Conservation (phyloP, 2,113 vertebrate genomes). For the Nerophis lumbriciformis region DNA sequence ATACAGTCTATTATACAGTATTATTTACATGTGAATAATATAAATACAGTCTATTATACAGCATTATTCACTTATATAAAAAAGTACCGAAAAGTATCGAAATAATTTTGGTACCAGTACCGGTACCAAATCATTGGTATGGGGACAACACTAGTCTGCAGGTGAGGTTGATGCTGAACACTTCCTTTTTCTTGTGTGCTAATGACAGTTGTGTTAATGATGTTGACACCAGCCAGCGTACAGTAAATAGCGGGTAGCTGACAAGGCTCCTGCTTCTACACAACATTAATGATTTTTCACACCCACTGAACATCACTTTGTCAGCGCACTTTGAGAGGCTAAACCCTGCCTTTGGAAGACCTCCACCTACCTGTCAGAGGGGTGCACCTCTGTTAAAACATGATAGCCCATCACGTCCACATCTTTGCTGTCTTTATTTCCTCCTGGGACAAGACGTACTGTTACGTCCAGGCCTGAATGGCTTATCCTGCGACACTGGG, state of each 20-base stretch:
- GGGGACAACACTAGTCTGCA: no score
- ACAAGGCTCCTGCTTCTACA: slow-evolving; percentile 63
- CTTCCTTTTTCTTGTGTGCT: slow-evolving; percentile 68
- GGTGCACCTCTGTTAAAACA: slow-evolving; percentile 39
- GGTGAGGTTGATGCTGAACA: slow-evolving; percentile 21
- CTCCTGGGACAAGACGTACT: slow-evolving; percentile 6
- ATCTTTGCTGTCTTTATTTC: slow-evolving; percentile 16
- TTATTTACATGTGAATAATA: no score
- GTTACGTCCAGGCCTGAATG: slow-evolving; percentile 14
- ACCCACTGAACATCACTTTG: slow-evolving; percentile 63
- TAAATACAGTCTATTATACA: no score
- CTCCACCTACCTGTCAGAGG: slow-evolving; percentile 49
- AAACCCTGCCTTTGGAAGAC: slow-evolving; percentile 52
- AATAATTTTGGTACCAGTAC: no score
- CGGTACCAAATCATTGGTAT: no score
- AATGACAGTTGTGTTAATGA: slow-evolving; percentile 76
- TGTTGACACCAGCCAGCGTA: slow-evolving; percentile 70
- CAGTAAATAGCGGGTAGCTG: slow-evolving; percentile 75
- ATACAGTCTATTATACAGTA: no score
- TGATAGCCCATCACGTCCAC: slow-evolving; percentile 14
- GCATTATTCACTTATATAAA: no score
- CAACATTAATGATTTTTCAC: slow-evolving; percentile 72
- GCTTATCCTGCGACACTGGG: slow-evolving; percentile 10
- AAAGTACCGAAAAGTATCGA: no score
- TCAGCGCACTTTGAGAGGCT: slow-evolving; percentile 65